Evolutionary conservation across 2,113 vertebrate genomes (phyloP), one percentile per base, ranked within the genome.

Genomic region (Suricata suricatta): DNA sequence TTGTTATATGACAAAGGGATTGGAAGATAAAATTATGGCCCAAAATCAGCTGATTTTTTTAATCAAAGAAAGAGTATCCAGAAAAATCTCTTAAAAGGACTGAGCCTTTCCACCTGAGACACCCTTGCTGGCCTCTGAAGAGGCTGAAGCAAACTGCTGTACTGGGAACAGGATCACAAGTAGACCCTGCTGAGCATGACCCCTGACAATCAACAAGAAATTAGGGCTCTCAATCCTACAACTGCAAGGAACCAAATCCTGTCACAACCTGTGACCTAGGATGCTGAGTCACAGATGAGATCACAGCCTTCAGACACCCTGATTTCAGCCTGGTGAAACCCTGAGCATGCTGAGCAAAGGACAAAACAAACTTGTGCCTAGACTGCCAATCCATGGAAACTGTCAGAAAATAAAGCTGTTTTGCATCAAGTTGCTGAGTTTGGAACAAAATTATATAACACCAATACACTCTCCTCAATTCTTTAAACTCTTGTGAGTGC

Each of bases 41-140:
- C 33, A 15, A 93, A 82, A 90, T 84, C 66, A 87, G 72, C 11
- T 90, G 19, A 90, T 77, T 83, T 74, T 63, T 79, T 93, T 87
- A 84, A 83, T 41, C 60, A 90, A 64, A 96, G 29, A 33, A 25
- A 81, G 47, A 96, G 71, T 64, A 90, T 50, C 47, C 54, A 89
- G 4, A 81, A 14, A 85, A 85, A 64, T 21, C 31, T 95, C 85
- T 85, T 71, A 66, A 85, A 86, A 92, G n/a, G 17, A 89, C 5
- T 72, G 33, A 64, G 13, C 10, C 0, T 54, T 74, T 66, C 57
- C 80, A 88, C 57, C 63, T 83, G 50, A 95, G 52, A 68, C 33
- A 84, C 63, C 63, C 60, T 15, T 79, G 31, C 33, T 83, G 50
- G 27, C 50, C 25, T 60, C 3, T 77, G 57, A 84, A 72, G n/a